Evolutionary conservation across 2,888 invertebrate genomes (phyloP), one percentile per base, ranked within the genome.

Genomic region (Amphipoea oculea): DNA sequence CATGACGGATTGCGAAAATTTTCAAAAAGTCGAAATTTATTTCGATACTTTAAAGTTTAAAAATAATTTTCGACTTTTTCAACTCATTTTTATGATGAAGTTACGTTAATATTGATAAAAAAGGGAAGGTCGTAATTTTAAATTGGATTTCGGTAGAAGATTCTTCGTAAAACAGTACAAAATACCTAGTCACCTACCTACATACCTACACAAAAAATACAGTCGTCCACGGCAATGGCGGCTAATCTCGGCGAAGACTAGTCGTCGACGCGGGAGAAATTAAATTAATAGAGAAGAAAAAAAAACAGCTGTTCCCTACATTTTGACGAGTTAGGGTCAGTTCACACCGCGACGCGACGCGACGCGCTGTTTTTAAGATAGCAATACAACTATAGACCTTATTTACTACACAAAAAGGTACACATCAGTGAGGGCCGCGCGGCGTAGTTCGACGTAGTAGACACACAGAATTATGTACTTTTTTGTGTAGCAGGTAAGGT

Each of bases 1-100:
- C 76, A 76, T 65, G 42, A 57, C 45, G 45, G 36, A 72, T 84
- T 86, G 73, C 73, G 71, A 66, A 74, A 54, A 73, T 79, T 62
- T 71, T 42, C 40, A 40, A 57, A 71, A n/a, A n/a, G 6, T n/a
- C 12, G 71, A 71, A 57, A 11, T 40, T 42, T 17, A 17, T 70
- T 42, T n/a, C 40, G 20, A n/a, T 60, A 60, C 40, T 14, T 48
- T 23, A 14, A 23, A 14, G 2, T 17, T 69, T 14, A 1, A 2
- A 12, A 36, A 57, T 57, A 12, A 7, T 57, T 75, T 75, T 77
- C 23, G 17, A 36, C 0, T 12, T 51, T 42, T 45, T 29, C n/a
- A 63, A 40, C 1, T 12, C 1, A 36, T 4, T 73, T 45, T 63
- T 40, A 17, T 54, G 17, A 17, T 9, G 5, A 71, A 45, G 17